A percentile compares a stretch with the other conserved stretches of the same genome.
Conservation (phyloP, 2,888 invertebrate genomes). For the Lithodes maja region DNA sequence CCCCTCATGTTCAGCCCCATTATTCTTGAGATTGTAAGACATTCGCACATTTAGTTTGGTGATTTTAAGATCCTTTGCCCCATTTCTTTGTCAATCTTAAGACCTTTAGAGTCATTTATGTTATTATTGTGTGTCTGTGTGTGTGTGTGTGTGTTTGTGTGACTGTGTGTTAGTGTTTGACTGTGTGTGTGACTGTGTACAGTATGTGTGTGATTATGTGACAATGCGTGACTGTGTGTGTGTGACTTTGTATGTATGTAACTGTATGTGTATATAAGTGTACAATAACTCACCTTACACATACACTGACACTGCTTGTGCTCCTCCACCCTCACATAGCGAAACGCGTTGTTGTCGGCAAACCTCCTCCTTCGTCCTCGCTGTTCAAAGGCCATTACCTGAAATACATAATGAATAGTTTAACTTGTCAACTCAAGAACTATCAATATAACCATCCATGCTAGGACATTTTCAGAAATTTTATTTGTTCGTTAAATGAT, state of each 20-base stretch:
- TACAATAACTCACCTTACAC: constrained; percentile 27
- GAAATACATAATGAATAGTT: neutral
- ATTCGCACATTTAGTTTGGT: too few species aligned
- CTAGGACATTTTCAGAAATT: too few species aligned
- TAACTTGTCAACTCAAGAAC: too few species aligned
- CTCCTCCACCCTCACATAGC: constrained; percentile 28
- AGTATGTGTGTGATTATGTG: neutral
- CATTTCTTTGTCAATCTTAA: too few species aligned
- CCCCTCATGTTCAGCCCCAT: too few species aligned
- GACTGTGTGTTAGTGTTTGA: constrained; percentile 18
- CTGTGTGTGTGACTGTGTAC: neutral
- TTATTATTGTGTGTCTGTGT: constrained; percentile 14
- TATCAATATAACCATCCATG: too few species aligned
- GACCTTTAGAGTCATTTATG: too few species aligned
- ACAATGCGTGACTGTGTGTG: neutral
- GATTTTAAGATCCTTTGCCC: too few species aligned
- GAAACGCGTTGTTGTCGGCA: neutral
- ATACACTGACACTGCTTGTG: constrained; percentile 40
- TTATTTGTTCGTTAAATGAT: too few species aligned
- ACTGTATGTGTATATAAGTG: neutral
- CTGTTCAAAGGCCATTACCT: constrained; percentile 12
- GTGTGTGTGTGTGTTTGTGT: neutral
- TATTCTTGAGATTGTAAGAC: too few species aligned
- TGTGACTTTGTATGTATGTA: constrained; percentile 24
- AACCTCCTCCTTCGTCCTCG: neutral